These are phyloP conservation scores for Siniperca chuatsi DNA, from an alignment of 2,113 vertebrate species.

Conservation along the genomic window DNA sequence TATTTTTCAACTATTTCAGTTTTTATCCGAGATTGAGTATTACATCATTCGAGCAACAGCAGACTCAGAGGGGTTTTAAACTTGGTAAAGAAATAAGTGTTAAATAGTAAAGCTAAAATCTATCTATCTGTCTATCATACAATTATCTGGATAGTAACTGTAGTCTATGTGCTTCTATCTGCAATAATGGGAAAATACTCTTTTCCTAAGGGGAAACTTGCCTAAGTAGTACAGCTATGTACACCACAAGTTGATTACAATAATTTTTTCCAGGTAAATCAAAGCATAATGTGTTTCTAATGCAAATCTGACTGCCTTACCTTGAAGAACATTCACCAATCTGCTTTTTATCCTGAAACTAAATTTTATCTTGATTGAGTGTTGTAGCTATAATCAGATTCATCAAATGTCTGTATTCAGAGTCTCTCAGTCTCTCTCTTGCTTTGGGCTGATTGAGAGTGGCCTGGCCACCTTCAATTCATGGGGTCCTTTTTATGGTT, in stretches of 20 bases:
- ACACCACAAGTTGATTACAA: constrained; percentile 29
- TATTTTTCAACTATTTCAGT: no score
- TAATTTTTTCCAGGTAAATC: constrained; percentile 33
- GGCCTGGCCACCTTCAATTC: constrained; percentile 58
- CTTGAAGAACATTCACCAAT: constrained; percentile 12
- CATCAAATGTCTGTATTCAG: constrained; percentile 72
- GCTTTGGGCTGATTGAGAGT: constrained; percentile 66
- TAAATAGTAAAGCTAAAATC: background rate
- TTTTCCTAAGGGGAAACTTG: constrained; percentile 21
- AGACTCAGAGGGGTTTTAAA: background rate
- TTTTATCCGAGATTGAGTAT: background rate
- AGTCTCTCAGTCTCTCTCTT: constrained; percentile 54
- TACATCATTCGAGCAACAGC: background rate
- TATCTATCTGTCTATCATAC: background rate
- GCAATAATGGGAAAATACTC: constrained; percentile 26
- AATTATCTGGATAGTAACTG: constrained; percentile 30
- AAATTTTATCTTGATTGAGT: constrained; percentile 62
- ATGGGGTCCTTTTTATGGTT: constrained; percentile 65
- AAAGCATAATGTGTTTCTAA: constrained; percentile 47
- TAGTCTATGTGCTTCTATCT: constrained; percentile 14
- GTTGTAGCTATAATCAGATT: constrained; percentile 53
- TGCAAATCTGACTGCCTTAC: constrained; percentile 37
- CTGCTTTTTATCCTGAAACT: constrained; percentile 22
- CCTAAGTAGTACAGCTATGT: constrained; percentile 34
- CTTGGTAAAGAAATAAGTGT: background rate